Base-by-base conservation (phyloP, 2,888 invertebrate species). In the Limenitis camilla region DNA sequence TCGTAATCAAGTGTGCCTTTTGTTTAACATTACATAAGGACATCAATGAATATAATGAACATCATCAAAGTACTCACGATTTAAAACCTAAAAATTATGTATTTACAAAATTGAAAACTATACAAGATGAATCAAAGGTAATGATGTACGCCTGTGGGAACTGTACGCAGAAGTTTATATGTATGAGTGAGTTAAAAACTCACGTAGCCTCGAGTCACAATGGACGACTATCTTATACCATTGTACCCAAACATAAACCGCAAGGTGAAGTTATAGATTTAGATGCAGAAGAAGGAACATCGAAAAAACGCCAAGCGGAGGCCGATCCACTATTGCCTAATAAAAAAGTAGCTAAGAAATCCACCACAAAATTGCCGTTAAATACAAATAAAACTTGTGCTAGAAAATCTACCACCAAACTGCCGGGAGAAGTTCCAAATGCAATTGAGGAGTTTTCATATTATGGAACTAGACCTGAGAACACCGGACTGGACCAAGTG, bases 351-450 rank as follows among this genome's bases (percentile, higher is more conserved):
- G 84, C 86, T 1, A 79, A 65, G 38, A 91, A 90, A 62, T 90
- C 90, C 0, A 90, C 90, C 0, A 86, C 89, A 9, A 83, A 78
- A 61, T 59, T 80, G 11, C 82, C 84, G 0, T 36, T 6, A n/a
- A n/a, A n/a, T 6, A 31, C 27, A n/a, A n/a, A n/a, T 2, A 53
- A 38, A 19, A 6, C 49, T 2, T 45, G 42, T 5, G 81, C 81
- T 2, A 72, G 61, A 49, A 81, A 81, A 58, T 82, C 81, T 0
- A 81, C 81, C 0, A 68, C 82, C 0, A 82, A 81, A 61, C 61
- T 81, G 10, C 79, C 82, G 0, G 56, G 50, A 4, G 43, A 40
- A 0, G 63, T 75, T 3, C 74, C 74, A 2, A 71, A 64, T 19
- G 58, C 61, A 5, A 41, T 53, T 0, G 62, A 61, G 1, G 79